These are phyloP conservation scores for Orientallactaga sibirica DNA, from an alignment of 2,797 vertebrate genomes.

Conservation along the genomic window DNA sequence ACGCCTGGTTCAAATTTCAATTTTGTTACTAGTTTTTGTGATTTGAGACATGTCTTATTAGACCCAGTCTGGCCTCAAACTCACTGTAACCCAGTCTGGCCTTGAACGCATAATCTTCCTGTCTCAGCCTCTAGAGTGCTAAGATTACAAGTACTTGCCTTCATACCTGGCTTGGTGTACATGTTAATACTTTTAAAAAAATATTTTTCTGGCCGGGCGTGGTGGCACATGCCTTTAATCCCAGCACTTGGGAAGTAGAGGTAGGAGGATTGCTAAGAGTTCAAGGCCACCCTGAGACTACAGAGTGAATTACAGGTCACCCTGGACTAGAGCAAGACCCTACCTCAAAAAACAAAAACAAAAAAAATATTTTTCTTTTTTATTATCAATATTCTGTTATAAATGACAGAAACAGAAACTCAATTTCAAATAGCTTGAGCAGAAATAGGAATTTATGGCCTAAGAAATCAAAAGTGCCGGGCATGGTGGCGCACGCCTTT, in stretches of 20 bases:
- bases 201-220: no score
- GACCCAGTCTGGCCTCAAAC: background rate
- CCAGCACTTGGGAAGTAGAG: no score
- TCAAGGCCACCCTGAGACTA: no score
- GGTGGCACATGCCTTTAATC: no score
- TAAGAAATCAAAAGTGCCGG: background rate
- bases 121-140: background rate
- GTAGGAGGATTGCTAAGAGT: no score
- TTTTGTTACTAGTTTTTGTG: background rate
- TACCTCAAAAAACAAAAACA: no score
- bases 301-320: no score
- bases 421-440: background rate
- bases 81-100: background rate
- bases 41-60: background rate
- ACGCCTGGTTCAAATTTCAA: no score
- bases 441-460: conserved; percentile 32
- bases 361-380: background rate
- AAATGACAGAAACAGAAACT: background rate
- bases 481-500: no score
- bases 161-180: background rate
- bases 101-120: background rate
- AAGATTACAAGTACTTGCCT: background rate
- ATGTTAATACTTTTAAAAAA: background rate
- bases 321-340: no score
- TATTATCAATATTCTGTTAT: background rate